Conservation (phyloP, 2,797 vertebrate genomes). For the Bovichtus diacanthus region DNA sequence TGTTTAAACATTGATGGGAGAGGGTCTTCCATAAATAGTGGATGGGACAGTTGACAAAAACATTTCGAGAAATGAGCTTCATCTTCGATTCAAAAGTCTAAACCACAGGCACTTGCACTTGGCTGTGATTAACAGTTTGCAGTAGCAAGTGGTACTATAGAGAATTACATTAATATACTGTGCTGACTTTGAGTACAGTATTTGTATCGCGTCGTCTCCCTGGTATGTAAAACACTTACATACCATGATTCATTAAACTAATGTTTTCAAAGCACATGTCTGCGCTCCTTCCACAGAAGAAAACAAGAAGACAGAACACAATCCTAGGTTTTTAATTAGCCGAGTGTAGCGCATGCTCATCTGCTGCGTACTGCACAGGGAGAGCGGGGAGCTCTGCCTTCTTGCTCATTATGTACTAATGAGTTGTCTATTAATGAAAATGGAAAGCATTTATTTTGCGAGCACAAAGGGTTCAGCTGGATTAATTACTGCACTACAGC, state of each 20-base stretch:
- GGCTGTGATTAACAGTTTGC: neutral
- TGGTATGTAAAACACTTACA: slow-evolving; percentile 40
- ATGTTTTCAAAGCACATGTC: slow-evolving; percentile 43
- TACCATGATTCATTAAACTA: slow-evolving; percentile 56
- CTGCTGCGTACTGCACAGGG: slow-evolving; percentile 66
- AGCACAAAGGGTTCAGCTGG: slow-evolving; percentile 86
- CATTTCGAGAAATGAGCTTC: neutral
- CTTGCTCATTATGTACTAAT: slow-evolving; percentile 87
- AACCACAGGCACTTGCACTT: neutral
- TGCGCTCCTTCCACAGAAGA: slow-evolving; percentile 39
- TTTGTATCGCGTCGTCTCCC: slow-evolving; percentile 5
- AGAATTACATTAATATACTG: neutral
- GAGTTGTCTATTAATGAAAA: slow-evolving; percentile 90
- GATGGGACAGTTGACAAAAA: neutral
- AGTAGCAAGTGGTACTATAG: neutral
- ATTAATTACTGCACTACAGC: slow-evolving; percentile 88
- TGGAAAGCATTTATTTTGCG: slow-evolving; percentile 89
- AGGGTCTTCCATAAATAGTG: too few species aligned
- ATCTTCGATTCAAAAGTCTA: neutral
- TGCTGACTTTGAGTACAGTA: neutral
- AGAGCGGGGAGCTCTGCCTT: slow-evolving; percentile 75
- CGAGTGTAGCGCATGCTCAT: slow-evolving; percentile 65
- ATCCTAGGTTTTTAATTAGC: slow-evolving; percentile 79
- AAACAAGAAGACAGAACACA: slow-evolving; percentile 59
- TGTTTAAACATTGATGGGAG: slow-evolving; percentile 1